These are phyloP conservation scores for Dendrocincla fuliginosa DNA, from an alignment of 2,797 vertebrate species.

Conservation along the genomic window DNA sequence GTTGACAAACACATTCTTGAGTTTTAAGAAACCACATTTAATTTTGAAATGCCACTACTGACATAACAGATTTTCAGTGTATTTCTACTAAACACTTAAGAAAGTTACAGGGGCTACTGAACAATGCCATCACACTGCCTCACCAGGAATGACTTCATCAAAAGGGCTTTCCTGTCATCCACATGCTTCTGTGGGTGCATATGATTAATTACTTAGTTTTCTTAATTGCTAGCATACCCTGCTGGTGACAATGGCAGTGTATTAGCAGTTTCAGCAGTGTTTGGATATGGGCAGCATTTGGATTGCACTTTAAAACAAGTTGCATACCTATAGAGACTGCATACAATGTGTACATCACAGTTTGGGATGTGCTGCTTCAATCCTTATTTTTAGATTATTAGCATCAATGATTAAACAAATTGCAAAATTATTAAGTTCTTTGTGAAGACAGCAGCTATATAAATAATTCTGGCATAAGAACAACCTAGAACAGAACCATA, in stretches of 20 bases:
- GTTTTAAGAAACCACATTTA: conserved; percentile 60
- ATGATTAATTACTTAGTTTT: background rate
- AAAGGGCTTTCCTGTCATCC: background rate
- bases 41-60: conserved; percentile 47
- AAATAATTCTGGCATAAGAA: background rate
- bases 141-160: background rate
- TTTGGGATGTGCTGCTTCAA: background rate
- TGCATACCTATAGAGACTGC: background rate
- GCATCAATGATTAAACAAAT: background rate
- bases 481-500: background rate
- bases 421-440: background rate
- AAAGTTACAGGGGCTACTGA: background rate
- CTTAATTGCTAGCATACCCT: background rate
- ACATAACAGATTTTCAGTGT: conserved; percentile 34
- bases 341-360: background rate
- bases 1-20: conserved; percentile 56
- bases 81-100: background rate
- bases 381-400: background rate
- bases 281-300: background rate
- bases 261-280: background rate
- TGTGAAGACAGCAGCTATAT: background rate
- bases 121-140: background rate
- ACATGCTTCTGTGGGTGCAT: background rate
- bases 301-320: background rate
- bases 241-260: background rate